Percentiles rank a stretch among this genome's conserved stretches.
Conservation (phyloP, 1,140 invertebrate species). For the Aphaenogaster rudis region DNA sequence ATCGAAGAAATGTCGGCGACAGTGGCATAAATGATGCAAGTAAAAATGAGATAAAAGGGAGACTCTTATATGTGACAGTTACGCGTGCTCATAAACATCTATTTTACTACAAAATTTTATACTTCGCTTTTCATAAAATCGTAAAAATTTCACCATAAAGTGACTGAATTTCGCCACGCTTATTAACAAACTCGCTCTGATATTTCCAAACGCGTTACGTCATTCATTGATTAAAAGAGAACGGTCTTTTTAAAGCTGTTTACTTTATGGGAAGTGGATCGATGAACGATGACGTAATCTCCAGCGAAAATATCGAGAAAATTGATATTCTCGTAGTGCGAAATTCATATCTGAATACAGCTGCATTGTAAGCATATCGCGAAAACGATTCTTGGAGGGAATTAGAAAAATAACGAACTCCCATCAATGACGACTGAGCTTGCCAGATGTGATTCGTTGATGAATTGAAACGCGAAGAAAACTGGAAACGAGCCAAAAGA, state of each 20-base stretch:
- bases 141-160: background rate
- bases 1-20: background rate
- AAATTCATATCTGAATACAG: constrained; percentile 36
- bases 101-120: constrained; percentile 23
- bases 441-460: constrained; percentile 48
- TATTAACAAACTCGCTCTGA: background rate
- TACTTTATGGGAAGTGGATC: background rate
- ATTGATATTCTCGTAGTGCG: constrained; percentile 17
- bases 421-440: constrained; percentile 4
- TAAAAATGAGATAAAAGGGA: background rate
- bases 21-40: constrained; percentile 13
- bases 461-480: constrained; percentile 25
- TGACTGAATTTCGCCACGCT: background rate
- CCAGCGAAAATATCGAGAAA: constrained; percentile 20
- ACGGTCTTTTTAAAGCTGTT: constrained; percentile 10
- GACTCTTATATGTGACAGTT: constrained; percentile 1
- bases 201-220: constrained; percentile 9
- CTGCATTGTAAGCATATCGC: constrained; percentile 35
- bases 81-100: background rate
- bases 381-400: constrained; percentile 20
- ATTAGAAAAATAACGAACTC: constrained; percentile 58
- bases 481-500: constrained; percentile 37
- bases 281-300: background rate
- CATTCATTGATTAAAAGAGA: constrained; percentile 24
- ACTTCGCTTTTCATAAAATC: background rate